phyloP scores from a whole-genome alignment of 2,797 vertebrate genomes.

The Graptemys geographica region DNA sequence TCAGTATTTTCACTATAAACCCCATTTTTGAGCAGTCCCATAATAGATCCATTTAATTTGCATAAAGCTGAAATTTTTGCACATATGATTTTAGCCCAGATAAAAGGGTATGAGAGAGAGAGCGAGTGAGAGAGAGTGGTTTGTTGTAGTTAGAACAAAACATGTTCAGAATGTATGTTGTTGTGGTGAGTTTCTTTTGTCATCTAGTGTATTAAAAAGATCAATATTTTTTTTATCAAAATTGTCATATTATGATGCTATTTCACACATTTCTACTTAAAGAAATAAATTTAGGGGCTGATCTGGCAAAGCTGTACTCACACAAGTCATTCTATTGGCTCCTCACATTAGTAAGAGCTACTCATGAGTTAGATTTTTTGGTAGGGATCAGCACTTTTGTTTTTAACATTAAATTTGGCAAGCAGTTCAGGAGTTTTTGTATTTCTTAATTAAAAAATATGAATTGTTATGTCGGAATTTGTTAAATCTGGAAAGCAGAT shows the following conservation, averaged over 20 bases:
- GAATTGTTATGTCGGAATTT: neutral
- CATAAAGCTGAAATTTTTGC: neutral
- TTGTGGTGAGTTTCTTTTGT: neutral
- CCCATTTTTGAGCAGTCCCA: slow-evolving; percentile 7
- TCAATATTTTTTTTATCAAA: neutral
- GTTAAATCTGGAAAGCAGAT: neutral
- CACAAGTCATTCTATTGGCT: neutral
- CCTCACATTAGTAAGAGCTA: neutral
- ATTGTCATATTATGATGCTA: neutral
- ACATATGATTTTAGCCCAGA: neutral
- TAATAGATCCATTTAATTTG: slow-evolving; percentile 38
- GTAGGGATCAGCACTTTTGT: neutral
- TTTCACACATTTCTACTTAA: neutral
- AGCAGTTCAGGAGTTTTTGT: neutral
- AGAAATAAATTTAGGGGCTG: neutral
- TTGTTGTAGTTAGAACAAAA: neutral
- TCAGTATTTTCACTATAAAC: slow-evolving; percentile 38
- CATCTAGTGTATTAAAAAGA: neutral
- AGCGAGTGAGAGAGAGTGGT: neutral
- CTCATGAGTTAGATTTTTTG: neutral
- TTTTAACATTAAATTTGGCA: neutral
- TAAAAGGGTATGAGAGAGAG: neutral
- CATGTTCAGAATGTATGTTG: neutral
- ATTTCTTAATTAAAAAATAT: neutral
- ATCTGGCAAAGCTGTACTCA: neutral